These are phyloP conservation scores for Dicyrtomina minuta DNA, from an alignment of 2,888 invertebrate genomes.

Conservation along the genomic window DNA sequence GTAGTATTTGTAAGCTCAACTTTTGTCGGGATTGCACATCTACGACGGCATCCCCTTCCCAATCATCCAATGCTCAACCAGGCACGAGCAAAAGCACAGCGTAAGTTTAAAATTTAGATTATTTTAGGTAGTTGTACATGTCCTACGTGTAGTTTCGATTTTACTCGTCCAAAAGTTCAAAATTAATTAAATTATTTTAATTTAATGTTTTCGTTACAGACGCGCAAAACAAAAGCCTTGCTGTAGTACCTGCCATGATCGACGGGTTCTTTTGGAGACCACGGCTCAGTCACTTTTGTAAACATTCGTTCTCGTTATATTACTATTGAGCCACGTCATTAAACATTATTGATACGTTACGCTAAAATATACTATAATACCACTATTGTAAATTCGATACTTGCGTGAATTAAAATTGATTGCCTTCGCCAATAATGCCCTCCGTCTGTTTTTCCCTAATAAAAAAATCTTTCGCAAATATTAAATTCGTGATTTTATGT, in stretches of 20 bases:
- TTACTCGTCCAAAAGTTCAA: not conserved
- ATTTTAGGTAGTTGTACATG: not conserved
- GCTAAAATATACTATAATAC: no score
- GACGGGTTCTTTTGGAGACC: conserved; percentile 9
- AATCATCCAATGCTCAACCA: no score
- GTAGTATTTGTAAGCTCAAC: conserved; percentile 44
- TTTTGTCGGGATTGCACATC: conserved; percentile 37
- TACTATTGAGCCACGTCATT: not conserved
- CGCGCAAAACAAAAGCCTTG: no score
- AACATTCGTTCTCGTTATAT: conserved; percentile 6
- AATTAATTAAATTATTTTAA: not conserved
- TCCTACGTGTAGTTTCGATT: not conserved
- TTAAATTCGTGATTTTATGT: no score
- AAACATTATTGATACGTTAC: no score
- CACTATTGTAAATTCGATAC: not conserved
- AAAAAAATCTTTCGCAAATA: no score
- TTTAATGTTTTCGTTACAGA: not conserved
- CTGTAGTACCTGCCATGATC: conserved; percentile 12
- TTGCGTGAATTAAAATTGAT: not conserved
- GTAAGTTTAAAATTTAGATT: not conserved
- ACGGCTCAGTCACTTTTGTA: conserved; percentile 27
- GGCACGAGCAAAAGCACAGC: not conserved
- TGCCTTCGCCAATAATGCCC: no score
- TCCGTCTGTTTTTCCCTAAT: no score
- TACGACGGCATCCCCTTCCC: not conserved